Evolutionary conservation across 2,888 invertebrate species (phyloP), one percentile per base, ranked within the genome.

Genomic region (Agonopterix arenella): DNA sequence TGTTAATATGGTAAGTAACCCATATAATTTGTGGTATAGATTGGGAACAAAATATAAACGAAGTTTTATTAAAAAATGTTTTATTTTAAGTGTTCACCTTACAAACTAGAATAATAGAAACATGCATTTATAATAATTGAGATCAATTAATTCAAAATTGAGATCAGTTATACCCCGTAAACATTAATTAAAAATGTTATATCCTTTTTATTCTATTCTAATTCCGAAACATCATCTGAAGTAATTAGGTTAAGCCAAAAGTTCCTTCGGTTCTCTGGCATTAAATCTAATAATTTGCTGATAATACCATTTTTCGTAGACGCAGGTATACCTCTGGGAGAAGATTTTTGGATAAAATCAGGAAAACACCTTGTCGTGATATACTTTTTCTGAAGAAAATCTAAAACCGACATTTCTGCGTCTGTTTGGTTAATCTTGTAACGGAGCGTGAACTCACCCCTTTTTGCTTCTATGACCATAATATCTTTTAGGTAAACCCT

Each of bases 401-500:
- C 44, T 2, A 5, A 16, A 28, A 10, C 18, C 16, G 8, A n/a
- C 37, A 46, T 11, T n/a, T 46, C 37, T 8, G 36, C 37, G 2
- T 46, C 37, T 11, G n/a, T 11, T 11, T 46, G 46, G 16, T 13
- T 46, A 37, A 13, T 46, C 16, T 46, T 46, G 37, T 37, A 46
- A 11, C 38, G 36, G 11, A 46, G 16, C 37, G 36, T 45, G 8
- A 45, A 41, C 40, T 45, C 41, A 38, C 45, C 52, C 38, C 49
- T 38, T 28, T 46, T 45, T 42, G 44, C 44, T 8, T n/a, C 10
- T 16, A 52, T 18, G 10, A 18, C 44, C 49, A 52, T 47, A 16
- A 52, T 48, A 47, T 52, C 38, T 46, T 47, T 52, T 37, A 52
- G 43, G 45, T 52, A 47, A 36, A 46, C 44, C 43, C 49, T 40